phyloP scores from a whole-genome alignment of 2,888 invertebrate species.

The Stramonita haemastoma region DNA sequence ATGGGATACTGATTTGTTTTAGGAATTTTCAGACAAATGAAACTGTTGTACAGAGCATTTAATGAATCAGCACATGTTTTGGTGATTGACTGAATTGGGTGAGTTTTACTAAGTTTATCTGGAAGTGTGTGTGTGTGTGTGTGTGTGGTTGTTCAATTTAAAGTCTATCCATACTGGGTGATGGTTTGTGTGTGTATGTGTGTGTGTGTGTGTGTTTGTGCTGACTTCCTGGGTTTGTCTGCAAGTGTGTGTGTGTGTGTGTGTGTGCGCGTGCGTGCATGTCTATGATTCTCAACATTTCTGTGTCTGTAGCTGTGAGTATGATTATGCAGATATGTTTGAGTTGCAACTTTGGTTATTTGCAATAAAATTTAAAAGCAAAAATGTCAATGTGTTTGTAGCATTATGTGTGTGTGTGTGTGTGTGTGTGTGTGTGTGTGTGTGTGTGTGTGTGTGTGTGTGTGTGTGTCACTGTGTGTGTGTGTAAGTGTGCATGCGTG shows the following conservation, averaged over 20 bases:
- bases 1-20: too few relatives aligned
- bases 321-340: too few relatives aligned
- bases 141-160: background rate
- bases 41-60: too few relatives aligned
- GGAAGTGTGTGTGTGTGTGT: background rate
- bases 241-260: background rate
- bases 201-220: slow-evolving; percentile 11
- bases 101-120: background rate
- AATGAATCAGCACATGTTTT: too few relatives aligned
- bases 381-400: too few relatives aligned
- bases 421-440: background rate
- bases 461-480: background rate
- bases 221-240: background rate
- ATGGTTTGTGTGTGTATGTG: background rate
- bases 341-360: too few relatives aligned
- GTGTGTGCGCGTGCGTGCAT: background rate
- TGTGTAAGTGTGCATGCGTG: background rate
- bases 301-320: too few relatives aligned
- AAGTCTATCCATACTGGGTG: too few relatives aligned
- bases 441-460: slow-evolving; percentile 4
- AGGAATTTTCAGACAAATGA: too few relatives aligned
- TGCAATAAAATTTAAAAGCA: too few relatives aligned
- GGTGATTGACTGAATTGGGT: background rate
- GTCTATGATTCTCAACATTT: background rate
- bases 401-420: slow-evolving; percentile 4